phyloP scores from a whole-genome alignment of 1,140 invertebrate genomes.

The Drosophila santomea region DNA sequence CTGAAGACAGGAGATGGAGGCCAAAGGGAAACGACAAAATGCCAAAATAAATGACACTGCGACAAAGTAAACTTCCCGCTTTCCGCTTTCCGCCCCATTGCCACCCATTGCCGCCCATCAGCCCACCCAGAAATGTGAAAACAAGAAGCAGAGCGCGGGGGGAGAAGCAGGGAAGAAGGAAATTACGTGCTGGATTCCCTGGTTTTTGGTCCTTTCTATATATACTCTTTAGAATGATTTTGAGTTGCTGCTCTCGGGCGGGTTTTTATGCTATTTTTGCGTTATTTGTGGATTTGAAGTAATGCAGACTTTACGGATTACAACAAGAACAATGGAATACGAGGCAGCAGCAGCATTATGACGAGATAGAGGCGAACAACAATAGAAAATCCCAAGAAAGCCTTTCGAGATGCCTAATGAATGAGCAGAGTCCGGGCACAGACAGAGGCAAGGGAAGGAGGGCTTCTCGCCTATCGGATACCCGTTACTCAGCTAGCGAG shows the following conservation, averaged over 20 bases:
- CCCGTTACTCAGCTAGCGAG: too few species aligned
- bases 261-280: slow-evolving; percentile 19
- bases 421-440: slow-evolving; percentile 35
- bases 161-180: slow-evolving; percentile 61
- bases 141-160: not conserved
- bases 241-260: too few species aligned
- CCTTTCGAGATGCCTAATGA: slow-evolving; percentile 45
- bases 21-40: slow-evolving; percentile 49
- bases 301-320: slow-evolving; percentile 80
- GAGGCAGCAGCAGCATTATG: slow-evolving; percentile 8
- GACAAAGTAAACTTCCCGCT: slow-evolving; percentile 77
- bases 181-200: slow-evolving; percentile 66
- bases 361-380: slow-evolving; percentile 27
- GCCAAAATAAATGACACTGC: slow-evolving; percentile 80
- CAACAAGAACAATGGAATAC: slow-evolving; percentile 46
- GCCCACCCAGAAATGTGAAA: slow-evolving; percentile 30
- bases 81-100: not conserved
- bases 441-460: not conserved
- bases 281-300: slow-evolving; percentile 68
- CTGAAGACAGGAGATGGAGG: not conserved
- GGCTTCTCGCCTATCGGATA: too few species aligned
- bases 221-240: slow-evolving; percentile 7
- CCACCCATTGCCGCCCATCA: not conserved
- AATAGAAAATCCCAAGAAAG: slow-evolving; percentile 44
- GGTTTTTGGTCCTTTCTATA: slow-evolving; percentile 23